phyloP scores from a whole-genome alignment of 2,797 vertebrate species.

The Macropodus opercularis region DNA sequence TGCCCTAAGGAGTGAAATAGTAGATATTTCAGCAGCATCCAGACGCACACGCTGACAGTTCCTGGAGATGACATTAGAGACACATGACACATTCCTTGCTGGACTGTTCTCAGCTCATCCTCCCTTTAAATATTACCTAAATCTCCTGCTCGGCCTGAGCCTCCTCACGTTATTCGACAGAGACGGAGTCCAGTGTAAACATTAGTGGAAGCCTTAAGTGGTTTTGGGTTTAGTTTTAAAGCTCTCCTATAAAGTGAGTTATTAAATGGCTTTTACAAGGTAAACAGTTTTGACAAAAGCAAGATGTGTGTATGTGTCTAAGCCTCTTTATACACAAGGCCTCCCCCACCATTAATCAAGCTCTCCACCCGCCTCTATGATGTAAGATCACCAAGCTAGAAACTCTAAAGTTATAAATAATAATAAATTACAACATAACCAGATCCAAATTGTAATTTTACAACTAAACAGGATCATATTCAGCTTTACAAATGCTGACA shows the following conservation, averaged over 20 bases:
- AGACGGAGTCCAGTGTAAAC: constrained; percentile 47
- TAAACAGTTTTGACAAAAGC: constrained; percentile 61
- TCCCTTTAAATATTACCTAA: constrained; percentile 8
- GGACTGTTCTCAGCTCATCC: constrained; percentile 14
- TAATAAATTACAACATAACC: not conserved
- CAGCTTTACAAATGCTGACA: not conserved
- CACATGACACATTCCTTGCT: not conserved
- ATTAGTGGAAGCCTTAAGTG: constrained; percentile 54
- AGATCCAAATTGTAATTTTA: not conserved
- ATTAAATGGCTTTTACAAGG: constrained; percentile 52
- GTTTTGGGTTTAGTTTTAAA: constrained; percentile 58
- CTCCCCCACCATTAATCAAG: constrained; percentile 33
- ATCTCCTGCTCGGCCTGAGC: constrained; percentile 6
- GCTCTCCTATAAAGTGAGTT: constrained; percentile 51
- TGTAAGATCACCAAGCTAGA: constrained; percentile 17
- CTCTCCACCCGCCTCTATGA: not conserved
- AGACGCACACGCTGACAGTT: not conserved
- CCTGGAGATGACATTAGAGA: not conserved
- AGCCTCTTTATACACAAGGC: constrained; percentile 39
- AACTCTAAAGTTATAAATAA: not conserved
- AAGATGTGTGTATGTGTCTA: constrained; percentile 29
- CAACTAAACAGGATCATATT: not conserved
- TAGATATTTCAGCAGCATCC: constrained; percentile 1
- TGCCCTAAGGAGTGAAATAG: constrained; percentile 10
- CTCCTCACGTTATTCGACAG: constrained; percentile 3